Base-by-base conservation (phyloP, 2,888 invertebrate species). In the Drosophila paucipuncta region DNA sequence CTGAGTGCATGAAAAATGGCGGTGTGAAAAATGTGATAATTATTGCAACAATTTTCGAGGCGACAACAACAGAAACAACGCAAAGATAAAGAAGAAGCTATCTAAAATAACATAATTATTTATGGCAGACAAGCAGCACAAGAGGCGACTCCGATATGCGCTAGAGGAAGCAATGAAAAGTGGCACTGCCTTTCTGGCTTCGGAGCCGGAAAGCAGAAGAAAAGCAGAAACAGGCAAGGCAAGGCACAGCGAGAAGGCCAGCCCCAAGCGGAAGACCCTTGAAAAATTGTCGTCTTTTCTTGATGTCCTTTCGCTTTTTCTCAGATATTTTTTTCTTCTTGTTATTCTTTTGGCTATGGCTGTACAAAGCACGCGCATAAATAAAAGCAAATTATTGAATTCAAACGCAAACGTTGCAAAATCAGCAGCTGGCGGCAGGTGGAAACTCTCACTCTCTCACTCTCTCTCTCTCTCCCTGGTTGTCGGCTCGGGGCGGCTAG, bases 91-190 rank as follows among this genome's bases (percentile, higher is more conserved):
- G 31, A 31, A 37, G 54, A 49, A 76, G 68, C 68, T 73, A 73
- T 85, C 89, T 85, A 80, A 85, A 82, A 86, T 80, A 89, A 89
- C 89, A 86, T 86, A 89, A 85, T 85, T 85, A 85, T 89, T 85
- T 86, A 84, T 85, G 89, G 78, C 78, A 71, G n/a, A 68, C 62
- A n/a, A 39, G 58, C 43, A 68, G 68, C 59, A 52, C 47, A 53
- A 58, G 52, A 71, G n/a, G 54, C 49, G 31, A 30, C 70, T 47
- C 67, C 67, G 81, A 83, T 81, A 72, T 78, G 72, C 61, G 60
- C 58, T 47, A 41, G 60, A 74, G 89, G 76, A 86, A 83, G 85
- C 80, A 73, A 88, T 88, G 73, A 75, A 80, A 88, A 74, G 59
- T 78, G 62, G 66, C 61, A 47, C 52, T 35, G 62, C 9, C 55